Evolutionary conservation across 2,113 vertebrate species (phyloP).

Genomic region (Parus major): DNA sequence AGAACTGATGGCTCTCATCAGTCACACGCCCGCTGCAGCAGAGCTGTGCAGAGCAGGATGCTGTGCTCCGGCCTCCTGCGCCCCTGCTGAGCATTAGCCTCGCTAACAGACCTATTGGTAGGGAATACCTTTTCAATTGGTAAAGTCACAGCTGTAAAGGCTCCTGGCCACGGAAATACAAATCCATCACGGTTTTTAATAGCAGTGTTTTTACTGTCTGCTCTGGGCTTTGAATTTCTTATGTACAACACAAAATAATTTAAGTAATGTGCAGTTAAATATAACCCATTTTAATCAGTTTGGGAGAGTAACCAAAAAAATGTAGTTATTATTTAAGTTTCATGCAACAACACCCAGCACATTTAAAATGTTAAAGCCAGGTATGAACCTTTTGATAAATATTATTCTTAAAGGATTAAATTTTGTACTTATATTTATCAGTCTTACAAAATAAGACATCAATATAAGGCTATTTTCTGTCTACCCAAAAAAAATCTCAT

Average conservation of each 20-base stretch:
- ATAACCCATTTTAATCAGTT: not conserved
- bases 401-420: not conserved
- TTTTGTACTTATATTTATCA: not conserved
- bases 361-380: not conserved
- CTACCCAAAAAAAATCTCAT: not conserved
- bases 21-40: rapidly evolving
- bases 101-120: rapidly evolving
- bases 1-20: not conserved
- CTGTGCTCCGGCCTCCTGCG: not conserved
- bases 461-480: not conserved
- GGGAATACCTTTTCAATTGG: not conserved
- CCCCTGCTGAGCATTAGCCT: not conserved
- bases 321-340: not conserved
- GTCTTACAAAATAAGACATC: not conserved
- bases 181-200: not conserved
- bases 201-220: not conserved
- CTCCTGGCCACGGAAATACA: not conserved
- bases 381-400: not conserved
- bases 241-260: not conserved
- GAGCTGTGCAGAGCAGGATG: not conserved
- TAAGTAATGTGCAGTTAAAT: not conserved
- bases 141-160: not conserved
- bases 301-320: not conserved
- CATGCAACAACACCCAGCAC: not conserved
- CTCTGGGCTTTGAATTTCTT: not conserved